Base-by-base conservation (phyloP, 2,888 invertebrate genomes). In the Cryptus armator region DNA sequence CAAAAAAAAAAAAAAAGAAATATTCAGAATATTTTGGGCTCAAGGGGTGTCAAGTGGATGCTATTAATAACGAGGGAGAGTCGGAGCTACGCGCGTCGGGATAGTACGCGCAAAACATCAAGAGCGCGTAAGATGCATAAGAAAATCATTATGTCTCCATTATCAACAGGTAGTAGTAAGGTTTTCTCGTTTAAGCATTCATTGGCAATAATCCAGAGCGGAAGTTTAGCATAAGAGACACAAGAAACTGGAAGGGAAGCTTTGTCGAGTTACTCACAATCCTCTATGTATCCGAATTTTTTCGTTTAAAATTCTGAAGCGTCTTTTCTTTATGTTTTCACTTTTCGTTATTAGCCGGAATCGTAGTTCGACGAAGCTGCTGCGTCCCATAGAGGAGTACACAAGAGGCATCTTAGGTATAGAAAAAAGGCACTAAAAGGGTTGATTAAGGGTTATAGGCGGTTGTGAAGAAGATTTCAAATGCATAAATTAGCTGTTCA, bases 191-290 rank as follows among this genome's bases (percentile, higher is more conserved):
- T 87, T 88, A 85, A 64, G 89, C 89, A 93, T 92, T 92, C 92
- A 93, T 91, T 93, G 93, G 92, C 92, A 91, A 91, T 91, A 90
- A 90, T 92, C 91, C 92, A 92, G 86, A 85, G 81, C 24, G 78
- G 66, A 75, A 76, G 43, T 74, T 71, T 75, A 81, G 78, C 70
- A 82, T 81, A 74, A 77, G 72, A 70, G 66, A 29, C 66, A 70
- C 59, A 56, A 56, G 67, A 72, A 81, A 70, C 62, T 46, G 32
- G 24, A 46, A 66, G 78, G 32, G 43, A 37, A 72, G 46, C 19
- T 74, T 59, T 16, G 53, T 44, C 68, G n/a, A 44, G 53, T 24
- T 19, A 1, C 12, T 3, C 1, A 6, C 10, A 24, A 56, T 56
- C 56, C 24, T 19, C 19, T 24, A 10, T 24, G 2, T 24, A 56